Evolutionary conservation across 2,888 invertebrate genomes (phyloP), one percentile per base, ranked within the genome.

Genomic region (Autographa pulchrina): DNA sequence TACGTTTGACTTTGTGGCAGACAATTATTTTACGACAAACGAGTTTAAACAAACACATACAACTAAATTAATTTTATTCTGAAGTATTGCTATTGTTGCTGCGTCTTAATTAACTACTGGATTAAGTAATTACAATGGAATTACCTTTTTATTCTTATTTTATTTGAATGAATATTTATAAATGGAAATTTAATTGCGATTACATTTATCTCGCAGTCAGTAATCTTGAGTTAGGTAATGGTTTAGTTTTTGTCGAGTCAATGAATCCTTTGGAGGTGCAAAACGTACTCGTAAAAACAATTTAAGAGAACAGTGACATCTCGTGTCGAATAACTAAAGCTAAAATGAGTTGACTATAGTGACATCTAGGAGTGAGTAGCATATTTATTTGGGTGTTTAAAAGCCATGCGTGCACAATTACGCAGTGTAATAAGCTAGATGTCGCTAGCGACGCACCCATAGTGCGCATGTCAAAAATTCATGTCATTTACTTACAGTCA

Each of bases 401-500:
- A 6, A 3, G 9, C 20, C 8, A 35, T 6, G 0, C 1, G 56
- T 13, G 7, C 13, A 0, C 72, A 74, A 56, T 65, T 56, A 63
- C 13, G 59, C 13, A 1, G 13, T 0, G 3, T 18, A 0, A 6
- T 58, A 61, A 59, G 70, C 72, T 77, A 93, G 93, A 91, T 89
- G 90, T 78, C 91, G 80, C 87, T 77, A 82, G 80, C 74, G 83
- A 85, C 70, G 84, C 83, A 84, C 43, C 72, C 68, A 88, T 86
- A 88, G 86, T 93, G 93, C 95, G 95, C 95, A 95, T 95, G 95
- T 95, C 95, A 94, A 92, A 93, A 93, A 87, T 92, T 92, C 87
- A 88, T 94, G 94, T 94, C 94, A 94, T 92, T 90, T 82, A 80
- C 88, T 90, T 82, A 80, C 88, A 48, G 48, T 48, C 48, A 90